Percentiles rank a stretch among this genome's conserved stretches.
Conservation (phyloP, 2,113 vertebrate genomes). For the Chamaea fasciata region DNA sequence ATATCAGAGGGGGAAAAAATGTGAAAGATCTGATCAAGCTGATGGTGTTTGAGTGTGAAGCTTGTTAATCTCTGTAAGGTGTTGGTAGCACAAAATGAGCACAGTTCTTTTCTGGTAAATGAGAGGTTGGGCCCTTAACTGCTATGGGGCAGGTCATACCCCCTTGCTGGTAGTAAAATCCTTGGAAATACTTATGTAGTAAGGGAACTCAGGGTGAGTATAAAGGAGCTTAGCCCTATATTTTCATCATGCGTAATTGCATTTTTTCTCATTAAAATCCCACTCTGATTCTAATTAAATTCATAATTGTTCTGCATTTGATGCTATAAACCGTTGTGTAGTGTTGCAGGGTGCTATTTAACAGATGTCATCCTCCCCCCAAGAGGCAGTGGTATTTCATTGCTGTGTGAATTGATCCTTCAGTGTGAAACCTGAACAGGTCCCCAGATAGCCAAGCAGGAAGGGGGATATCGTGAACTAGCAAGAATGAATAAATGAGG, state of each 20-base stretch:
- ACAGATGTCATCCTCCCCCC: constrained; percentile 28
- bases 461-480: not conserved
- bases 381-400: constrained; percentile 31
- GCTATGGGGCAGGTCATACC: not conserved
- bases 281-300: constrained; percentile 60
- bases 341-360: constrained; percentile 36
- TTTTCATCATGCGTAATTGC: constrained; percentile 49
- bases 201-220: not conserved
- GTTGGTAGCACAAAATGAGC: not conserved
- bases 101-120: not conserved
- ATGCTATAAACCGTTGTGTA: constrained; percentile 41
- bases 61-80: not conserved
- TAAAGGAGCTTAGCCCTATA: not conserved
- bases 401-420: constrained; percentile 50
- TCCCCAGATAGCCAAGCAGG: not conserved
- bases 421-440: constrained; percentile 36
- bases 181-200: not conserved
- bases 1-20: not conserved
- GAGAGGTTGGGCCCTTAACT: not conserved
- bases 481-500: constrained; percentile 32
- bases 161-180: not conserved
- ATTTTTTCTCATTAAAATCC: constrained; percentile 56
- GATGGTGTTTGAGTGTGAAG: not conserved
- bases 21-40: not conserved
- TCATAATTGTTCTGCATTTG: constrained; percentile 56